These are phyloP conservation scores for Dascillus cervinus DNA, from an alignment of 2,888 invertebrate species.

Conservation along the genomic window DNA sequence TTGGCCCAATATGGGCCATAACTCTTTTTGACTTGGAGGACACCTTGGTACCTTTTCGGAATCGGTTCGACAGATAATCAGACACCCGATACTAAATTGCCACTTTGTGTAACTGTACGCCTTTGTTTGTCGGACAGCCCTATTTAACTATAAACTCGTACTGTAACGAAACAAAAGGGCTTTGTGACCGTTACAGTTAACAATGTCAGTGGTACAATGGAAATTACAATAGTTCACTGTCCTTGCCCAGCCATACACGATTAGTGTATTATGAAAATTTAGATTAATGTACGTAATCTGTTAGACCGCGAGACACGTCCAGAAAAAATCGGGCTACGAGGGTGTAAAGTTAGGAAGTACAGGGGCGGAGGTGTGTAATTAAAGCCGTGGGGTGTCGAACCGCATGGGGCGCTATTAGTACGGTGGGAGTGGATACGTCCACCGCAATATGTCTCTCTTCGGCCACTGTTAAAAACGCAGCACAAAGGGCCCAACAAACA, in stretches of 20 bases:
- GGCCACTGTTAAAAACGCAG: no score
- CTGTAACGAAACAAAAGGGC: slow-evolving; percentile 33
- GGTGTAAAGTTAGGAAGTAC: slow-evolving; percentile 1
- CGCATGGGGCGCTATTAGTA: slow-evolving; percentile 23
- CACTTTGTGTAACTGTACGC: slow-evolving; percentile 27
- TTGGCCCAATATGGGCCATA: no score
- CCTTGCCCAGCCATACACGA: slow-evolving; percentile 27
- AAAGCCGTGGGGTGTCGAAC: slow-evolving; percentile 1
- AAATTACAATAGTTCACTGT: slow-evolving; percentile 31
- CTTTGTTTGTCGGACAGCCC: slow-evolving; percentile 29
- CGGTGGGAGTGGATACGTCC: slow-evolving; percentile 22
- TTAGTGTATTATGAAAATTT: slow-evolving; percentile 19
- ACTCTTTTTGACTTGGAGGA: no score
- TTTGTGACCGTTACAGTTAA: slow-evolving; percentile 39
- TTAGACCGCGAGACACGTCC: slow-evolving; percentile 10
- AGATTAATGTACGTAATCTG: slow-evolving; percentile 22
- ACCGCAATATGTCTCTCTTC: no score
- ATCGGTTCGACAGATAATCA: no score
- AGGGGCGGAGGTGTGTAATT: slow-evolving; percentile 2
- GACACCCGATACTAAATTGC: no score
- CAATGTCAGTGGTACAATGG: slow-evolving; percentile 31
- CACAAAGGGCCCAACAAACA: no score
- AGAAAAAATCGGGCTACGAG: slow-evolving; percentile 14
- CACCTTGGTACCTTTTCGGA: no score
- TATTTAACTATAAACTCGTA: slow-evolving; percentile 36